Conservation (phyloP, 2,888 invertebrate species). For the Ennomos fuscantarius region DNA sequence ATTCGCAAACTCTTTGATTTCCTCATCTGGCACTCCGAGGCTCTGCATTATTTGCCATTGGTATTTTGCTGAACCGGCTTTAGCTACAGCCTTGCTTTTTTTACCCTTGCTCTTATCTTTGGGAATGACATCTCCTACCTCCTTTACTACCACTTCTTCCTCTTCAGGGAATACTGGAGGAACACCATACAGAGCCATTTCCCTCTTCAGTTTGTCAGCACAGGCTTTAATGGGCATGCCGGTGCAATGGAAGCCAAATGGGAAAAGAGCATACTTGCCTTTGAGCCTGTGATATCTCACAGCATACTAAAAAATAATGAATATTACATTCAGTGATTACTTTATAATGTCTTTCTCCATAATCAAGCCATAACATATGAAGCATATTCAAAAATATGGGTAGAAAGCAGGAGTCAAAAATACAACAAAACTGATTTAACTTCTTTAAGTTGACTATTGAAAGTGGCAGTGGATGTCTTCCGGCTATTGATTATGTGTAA, state of each 20-base stretch:
- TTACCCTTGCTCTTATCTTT: conserved; percentile 92
- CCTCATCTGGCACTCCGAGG: conserved; percentile 94
- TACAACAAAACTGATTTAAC: too few relatives aligned
- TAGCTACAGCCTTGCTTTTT: conserved; percentile 97
- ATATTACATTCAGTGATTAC: too few relatives aligned
- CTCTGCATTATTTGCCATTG: conserved; percentile 99
- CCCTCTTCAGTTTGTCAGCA: conserved; percentile 97
- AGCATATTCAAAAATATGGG: too few relatives aligned
- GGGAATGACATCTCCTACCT: conserved; percentile 85
- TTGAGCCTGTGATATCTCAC: conserved; percentile 95
- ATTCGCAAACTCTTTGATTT: conserved; percentile 96
- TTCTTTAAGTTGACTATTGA: too few relatives aligned
- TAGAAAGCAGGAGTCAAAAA: too few relatives aligned
- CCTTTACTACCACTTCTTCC: conserved; percentile 74
- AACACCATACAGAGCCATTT: conserved; percentile 95
- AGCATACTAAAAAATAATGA: conserved; percentile 88
- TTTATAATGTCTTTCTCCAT: too few relatives aligned
- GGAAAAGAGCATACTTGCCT: conserved; percentile 96
- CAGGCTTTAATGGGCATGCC: conserved; percentile 99
- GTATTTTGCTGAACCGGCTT: conserved; percentile 94
- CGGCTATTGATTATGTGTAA: too few relatives aligned
- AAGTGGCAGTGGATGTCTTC: too few relatives aligned
- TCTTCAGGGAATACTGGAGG: conserved; percentile 95
- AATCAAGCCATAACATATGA: too few relatives aligned
- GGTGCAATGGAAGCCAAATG: conserved; percentile 99